A percentile compares a stretch with the other conserved stretches of the same genome.
Evolutionary conservation across 2,797 vertebrate species (phyloP).

Genomic region (Otus scops): DNA sequence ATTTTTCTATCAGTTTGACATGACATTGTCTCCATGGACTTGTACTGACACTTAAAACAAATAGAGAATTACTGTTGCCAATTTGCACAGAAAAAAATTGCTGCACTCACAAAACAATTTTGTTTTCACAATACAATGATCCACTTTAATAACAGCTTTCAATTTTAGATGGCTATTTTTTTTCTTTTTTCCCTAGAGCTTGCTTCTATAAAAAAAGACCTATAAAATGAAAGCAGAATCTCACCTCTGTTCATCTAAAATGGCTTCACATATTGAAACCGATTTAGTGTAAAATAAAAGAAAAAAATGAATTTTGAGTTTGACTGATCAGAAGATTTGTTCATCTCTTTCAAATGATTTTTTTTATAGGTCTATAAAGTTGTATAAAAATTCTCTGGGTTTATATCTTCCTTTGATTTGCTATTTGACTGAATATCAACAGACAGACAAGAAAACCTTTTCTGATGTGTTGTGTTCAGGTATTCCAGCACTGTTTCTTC

Average conservation of each 20-base stretch:
- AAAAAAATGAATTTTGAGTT: not conserved
- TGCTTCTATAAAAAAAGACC: not conserved
- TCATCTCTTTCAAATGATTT: not conserved
- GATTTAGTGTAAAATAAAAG: not conserved
- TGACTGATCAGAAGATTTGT: not conserved
- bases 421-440: not conserved
- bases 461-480: not conserved
- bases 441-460: not conserved
- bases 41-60: not conserved
- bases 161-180: not conserved
- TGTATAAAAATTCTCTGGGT: not conserved
- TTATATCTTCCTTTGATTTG: not conserved
- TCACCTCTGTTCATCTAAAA: not conserved
- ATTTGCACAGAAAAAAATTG: not conserved
- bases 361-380: not conserved
- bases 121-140: not conserved
- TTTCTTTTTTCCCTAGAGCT: not conserved
- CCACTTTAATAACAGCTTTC: not conserved
- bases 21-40: not conserved
- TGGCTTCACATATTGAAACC: not conserved
- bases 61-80: not conserved
- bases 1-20: not conserved
- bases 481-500: not conserved
- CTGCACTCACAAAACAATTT: not conserved
- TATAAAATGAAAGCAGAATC: not conserved